Evolutionary conservation across 2,888 invertebrate genomes (phyloP).

Genomic region (Alcis repandata): DNA sequence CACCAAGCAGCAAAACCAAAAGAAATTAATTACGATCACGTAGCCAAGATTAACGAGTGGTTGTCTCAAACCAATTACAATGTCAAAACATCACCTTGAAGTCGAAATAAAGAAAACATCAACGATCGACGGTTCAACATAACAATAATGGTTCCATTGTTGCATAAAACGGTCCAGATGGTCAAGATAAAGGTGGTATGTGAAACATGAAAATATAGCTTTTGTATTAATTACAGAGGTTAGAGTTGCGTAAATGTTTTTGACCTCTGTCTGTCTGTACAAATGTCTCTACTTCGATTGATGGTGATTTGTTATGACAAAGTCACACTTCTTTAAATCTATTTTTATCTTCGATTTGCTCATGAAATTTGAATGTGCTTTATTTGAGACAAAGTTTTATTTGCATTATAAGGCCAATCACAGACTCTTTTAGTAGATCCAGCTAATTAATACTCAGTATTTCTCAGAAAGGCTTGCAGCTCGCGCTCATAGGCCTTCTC

Average conservation of each 20-base stretch:
- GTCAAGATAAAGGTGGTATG: constrained; percentile 70
- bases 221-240: constrained; percentile 71
- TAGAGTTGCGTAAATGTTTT: constrained; percentile 53
- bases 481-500: too few species aligned
- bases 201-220: constrained; percentile 74
- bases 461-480: too few species aligned
- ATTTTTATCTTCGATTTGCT: neutral
- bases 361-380: neutral
- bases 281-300: constrained; percentile 50
- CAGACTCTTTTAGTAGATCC: too few species aligned
- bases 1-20: constrained; percentile 38
- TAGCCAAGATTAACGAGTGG: constrained; percentile 67
- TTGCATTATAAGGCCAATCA: too few species aligned
- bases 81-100: constrained; percentile 83
- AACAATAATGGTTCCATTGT: constrained; percentile 78
- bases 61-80: constrained; percentile 71
- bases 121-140: constrained; percentile 63
- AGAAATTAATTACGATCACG: constrained; percentile 65
- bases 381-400: neutral
- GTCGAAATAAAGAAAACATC: constrained; percentile 73
- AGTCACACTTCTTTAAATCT: neutral
- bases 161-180: constrained; percentile 69
- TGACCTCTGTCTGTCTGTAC: constrained; percentile 50
- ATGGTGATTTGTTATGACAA: constrained; percentile 50
- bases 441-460: too few species aligned